Percentiles rank a stretch among this genome's conserved stretches.
These are phyloP conservation scores for Tachysurus fulvidraco DNA, from an alignment of 2,113 vertebrate species.

Conservation along the genomic window DNA sequence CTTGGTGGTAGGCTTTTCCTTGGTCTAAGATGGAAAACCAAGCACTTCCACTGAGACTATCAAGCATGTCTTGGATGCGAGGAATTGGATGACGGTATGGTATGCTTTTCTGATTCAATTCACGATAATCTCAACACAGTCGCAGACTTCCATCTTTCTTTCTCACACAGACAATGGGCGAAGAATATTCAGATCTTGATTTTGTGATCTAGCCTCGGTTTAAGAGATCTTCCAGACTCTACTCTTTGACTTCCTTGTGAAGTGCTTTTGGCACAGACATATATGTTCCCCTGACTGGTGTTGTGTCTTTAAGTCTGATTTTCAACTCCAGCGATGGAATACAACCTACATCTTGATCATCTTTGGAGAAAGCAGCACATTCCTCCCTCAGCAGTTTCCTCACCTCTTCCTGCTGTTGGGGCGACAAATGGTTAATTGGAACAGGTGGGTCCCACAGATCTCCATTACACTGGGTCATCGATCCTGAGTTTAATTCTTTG, in stretches of 20 bases:
- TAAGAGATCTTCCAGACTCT: not conserved
- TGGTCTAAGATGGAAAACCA: not conserved
- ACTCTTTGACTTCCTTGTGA: not conserved
- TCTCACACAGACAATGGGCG: not conserved
- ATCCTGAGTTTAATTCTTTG: too few relatives aligned
- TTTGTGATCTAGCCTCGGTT: not conserved
- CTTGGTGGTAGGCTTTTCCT: not conserved
- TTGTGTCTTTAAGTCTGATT: not conserved
- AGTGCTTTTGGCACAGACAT: not conserved
- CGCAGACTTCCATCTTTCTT: not conserved
- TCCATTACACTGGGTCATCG: too few relatives aligned
- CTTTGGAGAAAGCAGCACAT: too few relatives aligned
- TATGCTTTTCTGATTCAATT: not conserved
- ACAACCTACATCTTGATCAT: too few relatives aligned
- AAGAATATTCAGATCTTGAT: not conserved
- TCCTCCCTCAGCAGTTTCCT: too few relatives aligned
- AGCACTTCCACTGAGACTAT: not conserved
- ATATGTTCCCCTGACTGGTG: not conserved
- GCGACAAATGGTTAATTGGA: too few relatives aligned
- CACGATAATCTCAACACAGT: not conserved
- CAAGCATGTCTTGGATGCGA: not conserved
- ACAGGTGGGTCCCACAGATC: too few relatives aligned
- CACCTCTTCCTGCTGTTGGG: too few relatives aligned
- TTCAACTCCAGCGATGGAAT: too few relatives aligned
- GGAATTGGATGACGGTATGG: too few relatives aligned